Conservation (phyloP, 2,888 invertebrate species). For the Antheraea yamamai region DNA sequence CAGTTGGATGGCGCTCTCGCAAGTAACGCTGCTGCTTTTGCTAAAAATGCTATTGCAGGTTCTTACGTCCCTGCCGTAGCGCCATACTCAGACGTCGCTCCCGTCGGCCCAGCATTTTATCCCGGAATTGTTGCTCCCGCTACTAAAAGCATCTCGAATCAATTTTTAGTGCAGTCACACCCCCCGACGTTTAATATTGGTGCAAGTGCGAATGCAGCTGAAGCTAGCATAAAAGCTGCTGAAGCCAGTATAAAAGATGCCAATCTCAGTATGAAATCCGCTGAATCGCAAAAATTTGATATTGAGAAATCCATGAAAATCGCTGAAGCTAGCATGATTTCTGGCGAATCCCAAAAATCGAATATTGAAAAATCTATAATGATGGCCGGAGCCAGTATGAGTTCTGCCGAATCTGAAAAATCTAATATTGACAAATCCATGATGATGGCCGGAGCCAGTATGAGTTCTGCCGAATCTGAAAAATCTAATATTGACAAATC, state of each 20-base stretch:
- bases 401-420: not conserved
- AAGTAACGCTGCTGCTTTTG: conserved; percentile 44
- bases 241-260: not conserved
- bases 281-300: conserved; percentile 16
- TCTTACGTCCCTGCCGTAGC: conserved; percentile 28
- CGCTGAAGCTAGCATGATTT: conserved; percentile 22
- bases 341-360: not conserved
- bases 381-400: not conserved
- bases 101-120: conserved; percentile 29
- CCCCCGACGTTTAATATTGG: conserved; percentile 20
- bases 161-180: conserved; percentile 3
- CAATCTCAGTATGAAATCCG: not conserved
- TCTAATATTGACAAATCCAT: not conserved
- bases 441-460: not conserved
- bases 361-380: not conserved
- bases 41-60: conserved; percentile 43
- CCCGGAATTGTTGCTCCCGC: conserved; percentile 16
- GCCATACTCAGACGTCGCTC: conserved; percentile 19
- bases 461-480: conserved; percentile 26
- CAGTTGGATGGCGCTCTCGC: conserved; percentile 60
- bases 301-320: conserved; percentile 18
- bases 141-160: conserved; percentile 9
- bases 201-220: conserved; percentile 29
- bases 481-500: not conserved
- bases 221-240: conserved; percentile 11